Evolutionary conservation across 2,888 invertebrate genomes (phyloP).

Genomic region (Hydrotaea cyrtoneurina): DNA sequence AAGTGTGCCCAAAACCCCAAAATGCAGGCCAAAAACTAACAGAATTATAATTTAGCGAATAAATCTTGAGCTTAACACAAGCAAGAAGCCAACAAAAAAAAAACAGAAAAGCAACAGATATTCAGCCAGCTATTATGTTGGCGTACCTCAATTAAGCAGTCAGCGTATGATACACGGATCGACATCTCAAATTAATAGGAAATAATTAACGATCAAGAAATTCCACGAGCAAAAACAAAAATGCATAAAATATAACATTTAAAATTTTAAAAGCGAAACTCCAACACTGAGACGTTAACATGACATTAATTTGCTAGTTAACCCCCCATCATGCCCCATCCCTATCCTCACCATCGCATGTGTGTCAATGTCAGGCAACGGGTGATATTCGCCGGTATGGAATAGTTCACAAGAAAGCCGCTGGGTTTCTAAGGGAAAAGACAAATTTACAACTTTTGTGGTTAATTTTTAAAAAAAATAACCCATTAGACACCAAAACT

Average conservation of each 20-base stretch:
- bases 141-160: background rate
- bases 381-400: too few species aligned
- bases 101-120: background rate
- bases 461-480: too few species aligned
- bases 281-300: too few species aligned
- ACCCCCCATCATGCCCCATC: too few species aligned
- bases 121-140: background rate
- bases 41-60: constrained; percentile 1
- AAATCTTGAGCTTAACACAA: constrained; percentile 1
- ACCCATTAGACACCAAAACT: too few species aligned
- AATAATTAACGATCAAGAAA: background rate
- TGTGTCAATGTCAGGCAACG: too few species aligned
- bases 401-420: too few species aligned
- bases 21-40: background rate
- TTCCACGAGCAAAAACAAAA: background rate
- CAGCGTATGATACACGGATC: background rate
- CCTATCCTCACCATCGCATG: too few species aligned
- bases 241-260: constrained; percentile 3
- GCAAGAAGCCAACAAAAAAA: background rate
- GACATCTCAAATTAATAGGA: background rate
- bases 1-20: constrained; percentile 15
- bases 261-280: background rate
- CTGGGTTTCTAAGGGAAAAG: too few species aligned
- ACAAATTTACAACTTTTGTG: too few species aligned
- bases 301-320: too few species aligned